Percentiles rank a stretch among this genome's conserved stretches.
Conservation (phyloP, 2,888 invertebrate genomes). For the Nephrotoma guestfalica region DNA sequence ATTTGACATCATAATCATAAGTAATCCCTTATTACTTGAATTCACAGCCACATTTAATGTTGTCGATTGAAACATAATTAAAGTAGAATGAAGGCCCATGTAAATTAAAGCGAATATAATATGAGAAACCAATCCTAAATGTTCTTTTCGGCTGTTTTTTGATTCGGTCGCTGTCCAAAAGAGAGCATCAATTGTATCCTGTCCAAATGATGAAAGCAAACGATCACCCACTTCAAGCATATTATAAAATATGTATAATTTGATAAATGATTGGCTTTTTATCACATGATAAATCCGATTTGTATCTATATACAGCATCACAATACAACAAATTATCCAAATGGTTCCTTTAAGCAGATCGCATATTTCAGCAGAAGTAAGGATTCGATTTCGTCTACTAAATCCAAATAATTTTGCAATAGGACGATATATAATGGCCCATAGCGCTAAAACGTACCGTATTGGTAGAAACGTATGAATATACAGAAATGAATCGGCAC, state of each 20-base stretch:
- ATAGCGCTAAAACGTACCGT: conserved; percentile 73
- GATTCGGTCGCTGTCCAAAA: conserved; percentile 99
- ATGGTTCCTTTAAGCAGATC: conserved; percentile 90
- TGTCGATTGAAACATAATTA: conserved; percentile 91
- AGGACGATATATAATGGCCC: conserved; percentile 61
- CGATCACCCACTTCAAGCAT: conserved; percentile 98
- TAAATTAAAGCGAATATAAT: conserved; percentile 82
- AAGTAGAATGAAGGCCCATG: conserved; percentile 76
- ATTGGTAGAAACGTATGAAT: conserved; percentile 95
- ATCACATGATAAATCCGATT: conserved; percentile 96
- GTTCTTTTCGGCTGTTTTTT: conserved; percentile 61
- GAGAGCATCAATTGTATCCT: conserved; percentile 94
- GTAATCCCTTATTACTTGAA: conserved; percentile 92
- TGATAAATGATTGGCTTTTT: conserved; percentile 96
- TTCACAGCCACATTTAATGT: conserved; percentile 98
- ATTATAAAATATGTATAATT: conserved; percentile 98
- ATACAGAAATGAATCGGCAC: conserved; percentile 93
- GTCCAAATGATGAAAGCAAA: conserved; percentile 90
- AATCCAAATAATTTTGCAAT: conserved; percentile 61
- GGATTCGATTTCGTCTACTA: conserved; percentile 34
- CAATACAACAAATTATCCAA: conserved; percentile 62
- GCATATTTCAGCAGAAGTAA: conserved; percentile 86
- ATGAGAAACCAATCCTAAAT: conserved; percentile 80
- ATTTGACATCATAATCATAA: conserved; percentile 99
- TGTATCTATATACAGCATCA: conserved; percentile 88